A percentile compares a stretch with the other conserved stretches of the same genome.
phyloP scores from a whole-genome alignment of 2,888 invertebrate species.

The Drosophila meridionalis region DNA sequence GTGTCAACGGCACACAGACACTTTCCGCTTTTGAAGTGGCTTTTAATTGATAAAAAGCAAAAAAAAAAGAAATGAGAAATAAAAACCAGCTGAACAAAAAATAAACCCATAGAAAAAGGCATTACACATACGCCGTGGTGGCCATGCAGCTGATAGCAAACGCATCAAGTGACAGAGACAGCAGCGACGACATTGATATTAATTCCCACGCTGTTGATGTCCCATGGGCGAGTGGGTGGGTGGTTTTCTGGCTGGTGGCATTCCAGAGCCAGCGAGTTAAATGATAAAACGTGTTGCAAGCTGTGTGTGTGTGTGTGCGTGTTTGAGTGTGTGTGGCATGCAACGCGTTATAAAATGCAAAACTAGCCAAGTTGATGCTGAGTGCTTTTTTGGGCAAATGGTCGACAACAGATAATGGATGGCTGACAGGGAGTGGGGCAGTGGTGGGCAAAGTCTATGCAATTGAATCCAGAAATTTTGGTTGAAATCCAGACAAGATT shows the following conservation, averaged over 20 bases:
- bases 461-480: constrained; percentile 17
- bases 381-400: constrained; percentile 57
- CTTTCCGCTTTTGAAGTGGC: constrained; percentile 81
- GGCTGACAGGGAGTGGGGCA: neutral
- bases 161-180: constrained; percentile 47
- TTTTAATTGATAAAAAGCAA: constrained; percentile 81
- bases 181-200: constrained; percentile 71
- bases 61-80: constrained; percentile 20
- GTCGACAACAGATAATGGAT: constrained; percentile 58
- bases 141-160: constrained; percentile 67
- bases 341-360: constrained; percentile 57
- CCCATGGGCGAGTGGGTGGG: constrained; percentile 29
- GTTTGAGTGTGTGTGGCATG: constrained; percentile 7
- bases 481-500: constrained; percentile 20
- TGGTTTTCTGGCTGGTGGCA: neutral
- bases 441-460: neutral
- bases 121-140: constrained; percentile 74
- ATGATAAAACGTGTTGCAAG: constrained; percentile 72
- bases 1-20: constrained; percentile 75
- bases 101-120: constrained; percentile 57
- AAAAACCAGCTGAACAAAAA: constrained; percentile 18
- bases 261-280: constrained; percentile 55
- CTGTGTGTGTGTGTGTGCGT: neutral
- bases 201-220: constrained; percentile 73
- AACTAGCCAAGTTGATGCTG: constrained; percentile 55